A percentile compares a stretch with the other conserved stretches of the same genome.
phyloP scores from a whole-genome alignment of 1,140 invertebrate genomes.

The Coelopa frigida region DNA sequence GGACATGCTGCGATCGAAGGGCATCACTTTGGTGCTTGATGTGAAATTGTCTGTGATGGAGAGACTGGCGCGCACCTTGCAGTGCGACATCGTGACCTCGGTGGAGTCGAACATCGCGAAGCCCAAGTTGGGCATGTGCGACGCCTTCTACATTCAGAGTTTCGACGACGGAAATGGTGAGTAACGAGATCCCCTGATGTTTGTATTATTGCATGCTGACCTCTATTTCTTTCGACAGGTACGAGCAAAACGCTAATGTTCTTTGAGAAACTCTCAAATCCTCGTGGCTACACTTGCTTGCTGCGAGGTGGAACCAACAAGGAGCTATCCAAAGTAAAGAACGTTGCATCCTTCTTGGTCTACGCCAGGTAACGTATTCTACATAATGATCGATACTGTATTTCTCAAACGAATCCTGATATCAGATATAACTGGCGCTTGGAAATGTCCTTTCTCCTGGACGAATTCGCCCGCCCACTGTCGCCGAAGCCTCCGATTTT shows the following conservation, averaged over 20 bases:
- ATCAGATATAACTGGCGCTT: constrained; percentile 77
- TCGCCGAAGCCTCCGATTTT: constrained; percentile 35
- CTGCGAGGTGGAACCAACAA: constrained; percentile 67
- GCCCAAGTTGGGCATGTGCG: constrained; percentile 79
- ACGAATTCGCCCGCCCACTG: constrained; percentile 48
- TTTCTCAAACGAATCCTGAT: neutral
- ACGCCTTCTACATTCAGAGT: constrained; percentile 74
- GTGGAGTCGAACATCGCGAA: constrained; percentile 79
- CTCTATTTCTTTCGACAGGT: constrained; percentile 34
- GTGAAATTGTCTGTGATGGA: constrained; percentile 81
- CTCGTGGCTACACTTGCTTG: constrained; percentile 83
- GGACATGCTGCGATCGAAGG: constrained; percentile 69
- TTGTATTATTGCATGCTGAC: constrained; percentile 7
- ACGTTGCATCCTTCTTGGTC: constrained; percentile 71
- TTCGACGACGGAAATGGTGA: constrained; percentile 39
- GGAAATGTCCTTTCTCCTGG: constrained; percentile 85
- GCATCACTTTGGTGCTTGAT: constrained; percentile 81
- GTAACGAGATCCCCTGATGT: neutral
- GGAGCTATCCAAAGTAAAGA: constrained; percentile 78
- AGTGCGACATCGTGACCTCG: constrained; percentile 81
- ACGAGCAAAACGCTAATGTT: constrained; percentile 82
- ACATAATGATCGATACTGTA: neutral
- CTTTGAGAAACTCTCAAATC: constrained; percentile 81
- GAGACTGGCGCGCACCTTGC: constrained; percentile 71
- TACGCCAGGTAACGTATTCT: constrained; percentile 53